phyloP scores from a whole-genome alignment of 2,113 vertebrate genomes.

The Toxotes chatareus region DNA sequence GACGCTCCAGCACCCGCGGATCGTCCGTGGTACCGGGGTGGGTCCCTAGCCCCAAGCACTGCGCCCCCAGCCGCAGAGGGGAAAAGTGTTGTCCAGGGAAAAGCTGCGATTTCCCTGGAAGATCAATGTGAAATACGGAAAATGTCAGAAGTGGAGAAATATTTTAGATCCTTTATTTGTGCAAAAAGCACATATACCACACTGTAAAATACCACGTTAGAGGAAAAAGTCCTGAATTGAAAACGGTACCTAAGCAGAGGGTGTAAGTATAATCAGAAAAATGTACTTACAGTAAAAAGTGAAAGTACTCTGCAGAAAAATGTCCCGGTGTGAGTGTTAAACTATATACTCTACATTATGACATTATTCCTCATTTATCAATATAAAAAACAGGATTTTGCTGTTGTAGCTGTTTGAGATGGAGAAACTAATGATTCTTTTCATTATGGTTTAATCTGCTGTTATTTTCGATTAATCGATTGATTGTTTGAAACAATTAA shows the following conservation, averaged over 20 bases:
- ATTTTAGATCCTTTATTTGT: background rate
- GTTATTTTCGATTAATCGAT: too few species aligned
- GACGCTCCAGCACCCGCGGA: slow-evolving; percentile 45
- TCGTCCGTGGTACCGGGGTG: slow-evolving; percentile 40
- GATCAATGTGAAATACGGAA: background rate
- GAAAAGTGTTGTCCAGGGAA: background rate
- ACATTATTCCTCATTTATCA: too few species aligned
- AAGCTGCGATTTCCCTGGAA: background rate
- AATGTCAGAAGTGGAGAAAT: background rate
- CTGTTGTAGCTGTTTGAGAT: too few species aligned
- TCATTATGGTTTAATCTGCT: too few species aligned
- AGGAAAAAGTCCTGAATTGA: background rate
- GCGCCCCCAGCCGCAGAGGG: slow-evolving; percentile 13
- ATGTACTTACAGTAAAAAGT: background rate
- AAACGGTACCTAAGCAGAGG: background rate
- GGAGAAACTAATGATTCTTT: too few species aligned
- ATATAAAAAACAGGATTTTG: too few species aligned
- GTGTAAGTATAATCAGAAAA: background rate
- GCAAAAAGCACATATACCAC: background rate
- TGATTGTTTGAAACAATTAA: too few species aligned
- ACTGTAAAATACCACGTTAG: background rate
- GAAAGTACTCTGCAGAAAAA: background rate
- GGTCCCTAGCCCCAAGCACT: slow-evolving; percentile 26
- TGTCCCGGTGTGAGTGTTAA: background rate
- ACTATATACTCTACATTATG: background rate